Percentiles rank a stretch among this genome's conserved stretches.
phyloP scores from a whole-genome alignment of 1,140 invertebrate genomes.

The Drosophila repleta region DNA sequence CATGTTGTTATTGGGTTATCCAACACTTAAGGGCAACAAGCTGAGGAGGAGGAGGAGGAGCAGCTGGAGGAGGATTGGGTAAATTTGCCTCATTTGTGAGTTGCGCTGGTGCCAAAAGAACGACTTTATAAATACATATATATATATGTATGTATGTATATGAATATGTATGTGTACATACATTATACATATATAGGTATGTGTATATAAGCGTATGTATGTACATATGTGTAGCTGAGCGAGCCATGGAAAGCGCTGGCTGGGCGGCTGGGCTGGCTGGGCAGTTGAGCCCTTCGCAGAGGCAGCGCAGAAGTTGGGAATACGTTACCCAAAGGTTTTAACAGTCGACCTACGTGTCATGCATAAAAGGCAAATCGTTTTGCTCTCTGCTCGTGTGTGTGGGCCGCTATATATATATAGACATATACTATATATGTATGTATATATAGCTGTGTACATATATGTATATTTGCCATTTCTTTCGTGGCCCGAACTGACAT shows the following conservation, averaged over 20 bases:
- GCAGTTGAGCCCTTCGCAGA: background rate
- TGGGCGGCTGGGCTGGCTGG: background rate
- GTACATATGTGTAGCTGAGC: background rate
- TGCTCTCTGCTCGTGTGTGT: conserved; percentile 4
- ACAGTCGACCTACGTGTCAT: conserved; percentile 49
- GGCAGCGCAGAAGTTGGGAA: background rate
- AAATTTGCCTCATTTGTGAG: conserved; percentile 11
- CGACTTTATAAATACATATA: conserved; percentile 29
- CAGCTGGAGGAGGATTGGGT: background rate
- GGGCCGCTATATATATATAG: background rate
- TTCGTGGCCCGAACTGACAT: conserved; percentile 41
- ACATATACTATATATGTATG: background rate
- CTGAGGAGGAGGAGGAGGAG: too few relatives aligned
- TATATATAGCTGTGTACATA: conserved; percentile 1
- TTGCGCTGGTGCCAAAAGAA: conserved; percentile 13
- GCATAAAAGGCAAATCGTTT: conserved; percentile 52
- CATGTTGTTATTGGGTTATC: conserved; percentile 1
- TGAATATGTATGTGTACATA: conserved; percentile 6
- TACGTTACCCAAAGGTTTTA: conserved; percentile 29
- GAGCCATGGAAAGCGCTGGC: conserved; percentile 8
- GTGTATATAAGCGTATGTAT: background rate
- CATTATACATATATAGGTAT: conserved; percentile 10
- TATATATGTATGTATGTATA: conserved; percentile 4
- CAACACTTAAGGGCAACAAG: conserved; percentile 18
- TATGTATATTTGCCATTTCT: conserved; percentile 46